These are phyloP conservation scores for Drosophila sp. DNA, from an alignment of 1,140 invertebrate species.

Conservation along the genomic window DNA sequence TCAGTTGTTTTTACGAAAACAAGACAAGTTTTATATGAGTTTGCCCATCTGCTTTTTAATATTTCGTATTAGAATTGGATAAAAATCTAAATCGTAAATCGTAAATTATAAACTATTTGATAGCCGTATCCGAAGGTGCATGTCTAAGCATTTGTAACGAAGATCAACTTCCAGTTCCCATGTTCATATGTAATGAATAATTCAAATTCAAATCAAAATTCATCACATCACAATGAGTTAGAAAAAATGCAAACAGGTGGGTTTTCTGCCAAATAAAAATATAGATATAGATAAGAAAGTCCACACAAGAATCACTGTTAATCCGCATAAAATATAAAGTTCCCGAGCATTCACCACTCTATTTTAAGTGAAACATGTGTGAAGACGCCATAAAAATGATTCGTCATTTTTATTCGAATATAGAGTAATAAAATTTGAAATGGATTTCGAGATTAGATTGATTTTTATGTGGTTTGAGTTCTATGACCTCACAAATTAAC, in stretches of 20 bases:
- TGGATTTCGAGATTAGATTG: background rate
- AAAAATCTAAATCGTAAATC: conserved; percentile 44
- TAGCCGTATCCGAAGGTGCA: background rate
- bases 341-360: too few species aligned
- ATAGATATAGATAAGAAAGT: background rate
- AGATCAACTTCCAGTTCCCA: background rate
- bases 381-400: background rate
- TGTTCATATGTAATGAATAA: too few species aligned
- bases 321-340: too few species aligned
- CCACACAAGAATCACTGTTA: background rate
- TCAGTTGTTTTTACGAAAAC: too few species aligned
- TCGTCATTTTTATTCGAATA: background rate
- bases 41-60: too few species aligned
- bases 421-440: background rate
- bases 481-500: conserved; percentile 5
- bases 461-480: background rate
- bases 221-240: background rate
- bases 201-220: background rate
- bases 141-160: background rate
- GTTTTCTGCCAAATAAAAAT: background rate
- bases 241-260: background rate
- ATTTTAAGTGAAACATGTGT: background rate
- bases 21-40: too few species aligned
- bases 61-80: too few species aligned
- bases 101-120: background rate